A percentile compares a stretch with the other conserved stretches of the same genome.
Conservation (phyloP, 2,888 invertebrate genomes). For the Mycalesis mineus region DNA sequence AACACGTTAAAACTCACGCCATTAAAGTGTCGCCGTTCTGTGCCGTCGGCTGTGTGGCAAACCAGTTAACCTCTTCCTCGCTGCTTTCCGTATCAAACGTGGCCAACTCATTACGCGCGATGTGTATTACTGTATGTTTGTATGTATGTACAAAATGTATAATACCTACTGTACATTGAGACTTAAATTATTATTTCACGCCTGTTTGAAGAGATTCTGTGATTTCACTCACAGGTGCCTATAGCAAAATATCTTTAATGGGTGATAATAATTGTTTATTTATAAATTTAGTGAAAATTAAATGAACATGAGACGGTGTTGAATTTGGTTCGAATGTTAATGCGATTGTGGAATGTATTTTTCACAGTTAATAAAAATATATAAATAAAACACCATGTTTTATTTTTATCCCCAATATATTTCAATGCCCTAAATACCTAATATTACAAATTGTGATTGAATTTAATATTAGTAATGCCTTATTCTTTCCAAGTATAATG, state of each 20-base stretch:
- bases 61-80: no score
- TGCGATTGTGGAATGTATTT: conserved; percentile 52
- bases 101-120: not conserved
- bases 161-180: conserved; percentile 35
- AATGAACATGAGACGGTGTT: conserved; percentile 31
- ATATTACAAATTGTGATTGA: no score
- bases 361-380: conserved; percentile 69
- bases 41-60: no score
- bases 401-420: conserved; percentile 37
- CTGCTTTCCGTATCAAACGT: no score
- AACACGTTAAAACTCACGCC: no score
- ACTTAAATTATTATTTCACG: conserved; percentile 29
- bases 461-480: no score
- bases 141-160: conserved; percentile 43
- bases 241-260: conserved; percentile 3
- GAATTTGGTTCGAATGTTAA: conserved; percentile 49
- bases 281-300: conserved; percentile 18
- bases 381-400: conserved; percentile 36
- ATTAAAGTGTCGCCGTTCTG: no score
- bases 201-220: conserved; percentile 30
- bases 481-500: no score
- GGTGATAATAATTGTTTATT: conserved; percentile 13
- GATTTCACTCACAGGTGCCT: not conserved
- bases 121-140: conserved; percentile 26
- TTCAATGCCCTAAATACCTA: no score